Percentiles rank a stretch among this genome's conserved stretches.
These are phyloP conservation scores for Arenaria interpres DNA, from an alignment of 2,113 vertebrate species.

Conservation along the genomic window DNA sequence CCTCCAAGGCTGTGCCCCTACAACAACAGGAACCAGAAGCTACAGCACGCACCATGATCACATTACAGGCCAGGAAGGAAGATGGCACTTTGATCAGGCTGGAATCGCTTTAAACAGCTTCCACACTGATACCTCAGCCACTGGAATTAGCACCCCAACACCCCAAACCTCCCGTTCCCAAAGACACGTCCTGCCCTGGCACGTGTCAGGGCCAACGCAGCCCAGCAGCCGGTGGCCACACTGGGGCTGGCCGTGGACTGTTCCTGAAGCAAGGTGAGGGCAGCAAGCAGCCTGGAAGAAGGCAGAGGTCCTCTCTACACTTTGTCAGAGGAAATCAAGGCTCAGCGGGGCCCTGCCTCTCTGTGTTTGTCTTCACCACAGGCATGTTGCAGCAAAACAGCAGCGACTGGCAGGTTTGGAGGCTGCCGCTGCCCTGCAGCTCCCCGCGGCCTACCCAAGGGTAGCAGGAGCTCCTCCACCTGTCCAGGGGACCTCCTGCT, in stretches of 20 bases:
- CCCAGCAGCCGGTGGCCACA: fast-evolving
- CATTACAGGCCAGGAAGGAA: conserved; percentile 78
- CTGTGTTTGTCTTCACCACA: neutral
- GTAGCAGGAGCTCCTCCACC: neutral
- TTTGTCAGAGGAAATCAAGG: neutral
- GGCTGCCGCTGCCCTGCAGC: neutral
- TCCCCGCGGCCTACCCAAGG: fast-evolving
- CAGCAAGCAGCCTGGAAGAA: neutral
- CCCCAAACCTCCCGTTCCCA: conserved; percentile 43
- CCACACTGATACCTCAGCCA: conserved; percentile 27
- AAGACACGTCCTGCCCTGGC: conserved; percentile 55
- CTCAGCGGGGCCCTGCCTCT: neutral
- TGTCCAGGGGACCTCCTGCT: neutral
- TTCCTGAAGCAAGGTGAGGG: neutral
- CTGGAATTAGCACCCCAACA: conserved; percentile 64
- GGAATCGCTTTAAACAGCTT: conserved; percentile 48
- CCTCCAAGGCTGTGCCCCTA: conserved; percentile 26
- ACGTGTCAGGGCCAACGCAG: neutral
- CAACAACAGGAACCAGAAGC: conserved; percentile 71
- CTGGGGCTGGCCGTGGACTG: neutral
- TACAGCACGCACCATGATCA: conserved; percentile 42
- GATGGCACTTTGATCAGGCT: conserved; percentile 60
- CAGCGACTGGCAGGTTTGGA: neutral
- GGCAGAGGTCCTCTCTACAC: neutral
- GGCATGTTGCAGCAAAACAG: neutral